Conservation (phyloP, 2,797 vertebrate genomes). For the Amazona ochrocephala region DNA sequence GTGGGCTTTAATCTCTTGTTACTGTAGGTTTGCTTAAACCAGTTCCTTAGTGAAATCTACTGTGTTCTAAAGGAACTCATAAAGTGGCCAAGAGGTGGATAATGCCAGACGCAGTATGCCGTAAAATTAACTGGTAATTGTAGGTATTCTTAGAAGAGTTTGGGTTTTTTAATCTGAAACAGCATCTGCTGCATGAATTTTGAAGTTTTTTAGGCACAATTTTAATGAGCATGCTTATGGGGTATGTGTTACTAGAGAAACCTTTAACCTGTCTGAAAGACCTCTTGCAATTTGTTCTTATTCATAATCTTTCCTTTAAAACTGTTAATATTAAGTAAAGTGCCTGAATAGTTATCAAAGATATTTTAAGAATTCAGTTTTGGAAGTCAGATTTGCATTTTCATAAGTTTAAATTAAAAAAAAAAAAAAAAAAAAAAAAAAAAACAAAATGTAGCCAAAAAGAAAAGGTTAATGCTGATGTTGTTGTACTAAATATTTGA, state of each 20-base stretch:
- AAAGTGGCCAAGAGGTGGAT: background rate
- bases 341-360: background rate
- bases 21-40: conserved; percentile 13
- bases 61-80: background rate
- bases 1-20: background rate
- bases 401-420: background rate
- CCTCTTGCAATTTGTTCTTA: background rate
- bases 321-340: background rate
- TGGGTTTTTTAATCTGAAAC: background rate
- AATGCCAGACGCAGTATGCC: background rate
- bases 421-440: background rate
- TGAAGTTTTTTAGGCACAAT: background rate
- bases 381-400: background rate
- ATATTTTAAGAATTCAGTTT: background rate
- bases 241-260: background rate
- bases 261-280: background rate
- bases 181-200: background rate
- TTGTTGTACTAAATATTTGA: background rate
- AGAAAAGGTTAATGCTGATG: background rate
- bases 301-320: background rate
- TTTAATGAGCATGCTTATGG: background rate
- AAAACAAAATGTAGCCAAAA: background rate
- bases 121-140: conserved; percentile 7
- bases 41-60: background rate
- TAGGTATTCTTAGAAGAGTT: background rate